Percentiles rank a stretch among this genome's conserved stretches.
phyloP scores from a whole-genome alignment of 2,797 vertebrate species.

The Harpagifer antarcticus region DNA sequence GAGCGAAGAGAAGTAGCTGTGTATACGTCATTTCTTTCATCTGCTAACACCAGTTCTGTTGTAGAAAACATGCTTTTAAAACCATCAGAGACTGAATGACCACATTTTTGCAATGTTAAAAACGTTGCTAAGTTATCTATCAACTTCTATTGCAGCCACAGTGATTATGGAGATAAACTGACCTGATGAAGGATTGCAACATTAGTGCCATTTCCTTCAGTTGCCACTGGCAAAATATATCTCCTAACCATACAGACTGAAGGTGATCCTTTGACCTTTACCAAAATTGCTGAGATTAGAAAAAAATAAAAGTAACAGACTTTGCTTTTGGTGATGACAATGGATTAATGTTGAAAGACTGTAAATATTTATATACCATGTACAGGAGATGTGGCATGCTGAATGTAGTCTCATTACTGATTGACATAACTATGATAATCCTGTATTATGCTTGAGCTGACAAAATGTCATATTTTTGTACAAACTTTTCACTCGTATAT shows the following conservation, averaged over 20 bases:
- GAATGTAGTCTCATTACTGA: conserved; percentile 42
- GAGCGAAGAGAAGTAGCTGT: background rate
- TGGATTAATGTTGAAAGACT: conserved; percentile 84
- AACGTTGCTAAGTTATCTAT: background rate
- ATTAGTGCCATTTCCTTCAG: background rate
- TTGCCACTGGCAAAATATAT: background rate
- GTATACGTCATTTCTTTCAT: background rate
- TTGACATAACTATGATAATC: conserved; percentile 58
- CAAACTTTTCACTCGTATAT: conserved; percentile 55
- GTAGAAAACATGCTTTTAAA: background rate
- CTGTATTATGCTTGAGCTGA: conserved; percentile 52
- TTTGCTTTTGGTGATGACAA: conserved; percentile 51
- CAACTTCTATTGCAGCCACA: background rate
- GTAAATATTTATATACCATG: conserved; percentile 85
- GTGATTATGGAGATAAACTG: background rate
- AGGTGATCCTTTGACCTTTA: background rate
- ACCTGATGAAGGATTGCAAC: background rate
- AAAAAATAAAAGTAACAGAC: background rate
- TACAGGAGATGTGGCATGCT: conserved; percentile 80
- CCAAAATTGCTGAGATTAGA: conserved; percentile 8
- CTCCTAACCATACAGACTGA: background rate
- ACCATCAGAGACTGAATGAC: background rate
- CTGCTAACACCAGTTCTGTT: background rate
- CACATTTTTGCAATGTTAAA: background rate
- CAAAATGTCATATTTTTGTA: conserved; percentile 81